Conservation (phyloP, 1,140 invertebrate species). For the Eciton burchellii region DNA sequence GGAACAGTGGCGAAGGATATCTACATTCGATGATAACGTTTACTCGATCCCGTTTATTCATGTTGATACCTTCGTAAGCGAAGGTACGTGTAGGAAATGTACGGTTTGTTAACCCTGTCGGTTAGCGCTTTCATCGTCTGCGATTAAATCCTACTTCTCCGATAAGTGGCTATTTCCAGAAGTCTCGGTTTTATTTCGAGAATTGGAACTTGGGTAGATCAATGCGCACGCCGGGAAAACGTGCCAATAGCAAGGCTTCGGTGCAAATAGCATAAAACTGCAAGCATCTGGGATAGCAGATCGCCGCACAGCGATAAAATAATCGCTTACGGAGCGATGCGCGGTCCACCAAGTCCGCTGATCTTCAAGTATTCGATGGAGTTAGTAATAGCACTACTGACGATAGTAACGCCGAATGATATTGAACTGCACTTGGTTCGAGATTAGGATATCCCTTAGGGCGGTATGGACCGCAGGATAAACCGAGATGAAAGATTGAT, state of each 20-base stretch:
- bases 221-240: not conserved
- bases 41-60: too few species aligned
- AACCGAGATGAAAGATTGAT: constrained; percentile 49
- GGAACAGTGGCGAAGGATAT: too few species aligned
- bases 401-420: not conserved
- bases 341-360: constrained; percentile 10
- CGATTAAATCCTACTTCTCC: not conserved
- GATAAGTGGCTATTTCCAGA: not conserved
- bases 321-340: constrained; percentile 29
- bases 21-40: too few species aligned
- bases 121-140: not conserved
- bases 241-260: not conserved
- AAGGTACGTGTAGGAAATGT: too few species aligned
- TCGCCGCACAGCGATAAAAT: constrained; percentile 29
- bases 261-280: constrained; percentile 2
- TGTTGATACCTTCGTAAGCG: too few species aligned
- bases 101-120: not conserved
- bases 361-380: constrained; percentile 32
- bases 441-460: constrained; percentile 26
- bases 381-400: constrained; percentile 8
- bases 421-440: constrained; percentile 26
- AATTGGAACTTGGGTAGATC: constrained; percentile 5
- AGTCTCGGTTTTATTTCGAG: not conserved
- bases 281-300: not conserved
- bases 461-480: constrained; percentile 16